Evolutionary conservation across 2,113 vertebrate genomes (phyloP).

Genomic region (Penelope pileata): DNA sequence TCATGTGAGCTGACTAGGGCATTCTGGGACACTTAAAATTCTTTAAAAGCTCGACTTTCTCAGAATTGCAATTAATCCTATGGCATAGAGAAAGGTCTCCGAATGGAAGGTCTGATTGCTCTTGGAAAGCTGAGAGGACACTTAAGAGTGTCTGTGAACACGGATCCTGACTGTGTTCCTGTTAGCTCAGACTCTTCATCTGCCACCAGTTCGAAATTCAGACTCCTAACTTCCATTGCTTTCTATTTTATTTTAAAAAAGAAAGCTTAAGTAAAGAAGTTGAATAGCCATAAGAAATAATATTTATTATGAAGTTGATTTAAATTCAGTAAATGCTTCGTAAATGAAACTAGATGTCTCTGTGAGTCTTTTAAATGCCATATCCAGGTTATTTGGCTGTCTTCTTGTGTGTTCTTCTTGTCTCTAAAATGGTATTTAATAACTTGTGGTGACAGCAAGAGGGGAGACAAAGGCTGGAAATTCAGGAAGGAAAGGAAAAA

Average conservation of each 20-base stretch:
- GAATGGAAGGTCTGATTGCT: neutral
- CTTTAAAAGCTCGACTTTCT: neutral
- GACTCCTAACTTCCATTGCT: neutral
- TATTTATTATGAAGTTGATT: neutral
- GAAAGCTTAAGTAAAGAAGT: neutral
- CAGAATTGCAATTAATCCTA: neutral
- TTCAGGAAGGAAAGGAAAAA: neutral
- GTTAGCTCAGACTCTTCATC: neutral
- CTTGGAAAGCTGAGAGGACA: neutral
- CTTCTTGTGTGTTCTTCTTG: neutral
- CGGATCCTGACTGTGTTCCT: neutral
- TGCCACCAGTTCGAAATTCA: neutral
- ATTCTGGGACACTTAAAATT: neutral
- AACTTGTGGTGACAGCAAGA: neutral
- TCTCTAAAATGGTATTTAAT: neutral
- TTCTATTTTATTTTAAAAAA: slow-evolving; percentile 1
- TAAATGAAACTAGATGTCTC: neutral
- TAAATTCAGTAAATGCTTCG: neutral
- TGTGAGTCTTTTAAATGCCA: neutral
- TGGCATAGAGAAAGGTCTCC: neutral
- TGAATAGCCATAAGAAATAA: neutral
- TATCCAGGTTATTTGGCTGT: neutral
- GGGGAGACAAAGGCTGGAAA: neutral
- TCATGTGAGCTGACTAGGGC: neutral
- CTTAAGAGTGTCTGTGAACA: neutral